Conservation (phyloP, 1,140 invertebrate species). For the Brachionus asplanchnoidis region DNA sequence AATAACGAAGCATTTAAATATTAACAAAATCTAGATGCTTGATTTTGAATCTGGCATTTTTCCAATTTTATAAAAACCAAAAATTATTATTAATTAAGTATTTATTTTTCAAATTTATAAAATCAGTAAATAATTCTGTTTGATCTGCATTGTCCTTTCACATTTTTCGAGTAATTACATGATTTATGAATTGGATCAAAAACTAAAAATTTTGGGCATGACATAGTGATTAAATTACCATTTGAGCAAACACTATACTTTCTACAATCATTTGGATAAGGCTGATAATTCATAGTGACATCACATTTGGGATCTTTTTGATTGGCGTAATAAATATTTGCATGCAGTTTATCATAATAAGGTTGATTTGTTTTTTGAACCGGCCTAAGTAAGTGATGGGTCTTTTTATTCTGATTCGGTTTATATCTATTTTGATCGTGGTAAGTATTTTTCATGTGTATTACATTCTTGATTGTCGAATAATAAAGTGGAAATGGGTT, state of each 20-base stretch:
- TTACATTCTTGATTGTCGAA: background rate
- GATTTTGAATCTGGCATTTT: too few species aligned
- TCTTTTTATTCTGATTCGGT: background rate
- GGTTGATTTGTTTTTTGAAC: background rate
- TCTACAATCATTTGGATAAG: background rate
- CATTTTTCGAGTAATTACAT: background rate
- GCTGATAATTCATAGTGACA: background rate
- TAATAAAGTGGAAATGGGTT: background rate
- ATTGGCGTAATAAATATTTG: background rate
- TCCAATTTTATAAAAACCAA: too few species aligned
- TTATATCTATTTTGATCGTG: background rate
- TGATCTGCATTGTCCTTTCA: background rate
- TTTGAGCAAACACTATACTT: background rate
- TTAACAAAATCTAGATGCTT: background rate
- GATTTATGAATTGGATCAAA: background rate
- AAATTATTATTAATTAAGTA: background rate
- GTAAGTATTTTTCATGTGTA: background rate
- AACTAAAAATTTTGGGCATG: background rate
- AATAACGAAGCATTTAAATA: background rate
- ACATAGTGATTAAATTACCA: background rate
- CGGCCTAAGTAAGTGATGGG: background rate
- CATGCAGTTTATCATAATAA: background rate
- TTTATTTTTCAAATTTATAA: background rate
- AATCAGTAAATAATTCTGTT: background rate
- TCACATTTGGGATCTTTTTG: background rate